phyloP scores from a whole-genome alignment of 30 jellyfish, hydroid and myxozoan species.

The Hydra vulgaris region DNA sequence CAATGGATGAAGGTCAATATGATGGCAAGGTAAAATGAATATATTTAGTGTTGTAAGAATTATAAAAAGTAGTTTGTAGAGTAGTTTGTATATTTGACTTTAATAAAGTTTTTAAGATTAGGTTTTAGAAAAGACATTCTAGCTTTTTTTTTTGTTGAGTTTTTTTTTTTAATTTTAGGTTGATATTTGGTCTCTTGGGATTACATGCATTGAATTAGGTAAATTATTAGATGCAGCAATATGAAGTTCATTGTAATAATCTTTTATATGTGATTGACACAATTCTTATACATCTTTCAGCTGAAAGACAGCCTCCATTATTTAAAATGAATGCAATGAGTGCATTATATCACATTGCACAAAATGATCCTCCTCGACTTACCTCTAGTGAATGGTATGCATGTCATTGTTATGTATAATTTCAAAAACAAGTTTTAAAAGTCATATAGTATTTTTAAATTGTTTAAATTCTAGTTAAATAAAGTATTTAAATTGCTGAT shows the following conservation, averaged over 20 bases:
- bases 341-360: slow-evolving; percentile 97
- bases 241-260: background rate
- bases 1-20: slow-evolving; percentile 99
- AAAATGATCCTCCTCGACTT: slow-evolving; percentile 87
- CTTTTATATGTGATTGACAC: background rate
- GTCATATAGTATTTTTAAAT: background rate
- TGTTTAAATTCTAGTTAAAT: background rate
- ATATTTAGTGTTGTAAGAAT: no score
- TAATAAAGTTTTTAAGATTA: no score
- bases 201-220: slow-evolving; percentile 96
- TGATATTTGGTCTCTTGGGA: slow-evolving; percentile 99
- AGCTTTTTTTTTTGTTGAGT: no score
- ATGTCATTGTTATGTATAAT: background rate
- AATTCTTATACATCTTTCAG: slow-evolving; percentile 14
- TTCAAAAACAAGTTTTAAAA: background rate
- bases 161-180: slow-evolving; percentile 33
- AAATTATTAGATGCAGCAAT: background rate
- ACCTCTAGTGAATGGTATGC: slow-evolving; percentile 72
- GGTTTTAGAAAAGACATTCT: no score
- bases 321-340: slow-evolving; percentile 98
- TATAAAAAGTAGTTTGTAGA: no score
- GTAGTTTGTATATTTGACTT: no score
- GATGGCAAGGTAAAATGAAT: slow-evolving; percentile 96
- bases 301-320: slow-evolving; percentile 94
- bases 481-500: no score